Conservation (phyloP, 1,140 invertebrate genomes). For the Calliopsis andreniformis region DNA sequence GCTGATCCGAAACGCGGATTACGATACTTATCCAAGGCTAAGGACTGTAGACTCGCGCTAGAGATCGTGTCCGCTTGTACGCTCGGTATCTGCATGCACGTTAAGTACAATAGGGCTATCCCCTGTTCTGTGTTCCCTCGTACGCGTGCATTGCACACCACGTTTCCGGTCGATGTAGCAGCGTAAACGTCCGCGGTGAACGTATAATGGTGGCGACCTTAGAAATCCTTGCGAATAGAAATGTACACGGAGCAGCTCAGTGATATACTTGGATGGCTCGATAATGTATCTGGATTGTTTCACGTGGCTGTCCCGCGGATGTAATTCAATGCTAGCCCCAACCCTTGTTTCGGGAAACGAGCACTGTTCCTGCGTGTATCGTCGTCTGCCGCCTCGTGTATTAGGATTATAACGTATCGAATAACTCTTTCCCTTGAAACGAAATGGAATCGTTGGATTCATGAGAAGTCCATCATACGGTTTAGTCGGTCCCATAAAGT, state of each 20-base stretch:
- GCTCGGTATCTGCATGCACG: conserved; percentile 40
- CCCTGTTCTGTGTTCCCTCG: neutral
- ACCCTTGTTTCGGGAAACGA: conserved; percentile 40
- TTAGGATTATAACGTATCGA: conserved; percentile 15
- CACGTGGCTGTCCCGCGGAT: conserved; percentile 27
- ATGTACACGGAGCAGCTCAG: conserved; percentile 17
- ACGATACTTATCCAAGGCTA: conserved; percentile 26
- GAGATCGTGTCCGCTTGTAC: conserved; percentile 57
- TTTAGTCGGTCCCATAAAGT: no score
- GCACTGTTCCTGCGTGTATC: conserved; percentile 9
- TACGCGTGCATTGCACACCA: conserved; percentile 21
- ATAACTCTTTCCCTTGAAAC: neutral
- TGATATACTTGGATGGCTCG: conserved; percentile 45
- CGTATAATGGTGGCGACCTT: conserved; percentile 37
- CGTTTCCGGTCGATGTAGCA: conserved; percentile 45
- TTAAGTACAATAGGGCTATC: conserved; percentile 49
- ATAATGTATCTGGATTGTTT: conserved; percentile 43
- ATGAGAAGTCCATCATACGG: conserved; percentile 4
- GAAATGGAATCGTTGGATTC: conserved; percentile 13
- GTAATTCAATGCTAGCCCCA: conserved; percentile 25
- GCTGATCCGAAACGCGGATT: conserved; percentile 67
- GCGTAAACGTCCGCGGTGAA: conserved; percentile 33
- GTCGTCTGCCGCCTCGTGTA: neutral
- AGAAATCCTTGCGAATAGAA: conserved; percentile 32
- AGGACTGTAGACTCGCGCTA: conserved; percentile 56